Evolutionary conservation across 2,113 vertebrate genomes (phyloP).

Genomic region (Plecotus auritus): DNA sequence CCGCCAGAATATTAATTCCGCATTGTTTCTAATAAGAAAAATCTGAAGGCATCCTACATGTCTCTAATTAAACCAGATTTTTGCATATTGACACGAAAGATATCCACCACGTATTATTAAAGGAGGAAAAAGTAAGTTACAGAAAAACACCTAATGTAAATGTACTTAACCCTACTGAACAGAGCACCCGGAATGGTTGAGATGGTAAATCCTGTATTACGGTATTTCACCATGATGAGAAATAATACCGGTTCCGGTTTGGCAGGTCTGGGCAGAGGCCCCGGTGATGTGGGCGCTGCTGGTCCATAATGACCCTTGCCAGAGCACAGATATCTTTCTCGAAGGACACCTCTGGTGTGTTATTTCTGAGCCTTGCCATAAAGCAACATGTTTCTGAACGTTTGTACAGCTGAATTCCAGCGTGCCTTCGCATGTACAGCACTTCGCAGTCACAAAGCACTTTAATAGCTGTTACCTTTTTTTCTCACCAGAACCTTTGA

Average conservation of each 20-base stretch:
- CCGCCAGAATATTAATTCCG: not conserved
- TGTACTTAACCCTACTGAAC: not conserved
- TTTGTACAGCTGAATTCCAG: not conserved
- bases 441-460: not conserved
- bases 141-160: not conserved
- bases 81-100: not conserved
- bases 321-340: fast-evolving
- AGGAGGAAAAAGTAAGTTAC: not conserved
- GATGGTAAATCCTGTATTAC: not conserved
- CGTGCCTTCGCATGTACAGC: not conserved
- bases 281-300: too few species aligned
- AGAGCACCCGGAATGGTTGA: not conserved
- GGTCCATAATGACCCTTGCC: fast-evolving
- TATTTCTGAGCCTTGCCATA: not conserved
- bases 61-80: not conserved
- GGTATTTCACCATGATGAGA: not conserved
- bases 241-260: not conserved
- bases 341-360: not conserved
- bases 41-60: not conserved
- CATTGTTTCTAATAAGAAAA: not conserved
- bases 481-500: not conserved
- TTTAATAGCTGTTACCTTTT: not conserved
- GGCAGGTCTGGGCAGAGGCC: not conserved
- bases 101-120: not conserved
- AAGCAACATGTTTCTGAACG: not conserved